A percentile compares a stretch with the other conserved stretches of the same genome.
phyloP scores from a whole-genome alignment of 2,888 invertebrate genomes.

The Conops quadrifasciatus region DNA sequence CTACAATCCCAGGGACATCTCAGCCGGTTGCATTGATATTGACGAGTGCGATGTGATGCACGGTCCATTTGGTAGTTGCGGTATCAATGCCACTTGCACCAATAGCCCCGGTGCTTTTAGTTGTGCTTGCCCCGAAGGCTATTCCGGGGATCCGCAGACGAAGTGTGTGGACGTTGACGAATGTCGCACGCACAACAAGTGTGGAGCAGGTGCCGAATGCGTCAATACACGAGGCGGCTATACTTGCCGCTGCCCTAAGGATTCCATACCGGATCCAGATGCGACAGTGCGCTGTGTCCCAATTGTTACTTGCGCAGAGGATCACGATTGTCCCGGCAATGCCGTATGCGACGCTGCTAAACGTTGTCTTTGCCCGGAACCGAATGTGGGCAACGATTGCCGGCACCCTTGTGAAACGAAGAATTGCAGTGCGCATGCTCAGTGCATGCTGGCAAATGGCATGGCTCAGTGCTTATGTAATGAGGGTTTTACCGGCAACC shows the following conservation, averaged over 20 bases:
- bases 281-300: constrained; percentile 83
- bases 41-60: constrained; percentile 86
- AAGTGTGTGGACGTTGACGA: constrained; percentile 87
- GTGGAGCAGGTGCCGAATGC: constrained; percentile 84
- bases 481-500: constrained; percentile 78
- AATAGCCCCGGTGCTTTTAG: constrained; percentile 82
- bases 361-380: constrained; percentile 88
- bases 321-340: constrained; percentile 88
- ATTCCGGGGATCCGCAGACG: constrained; percentile 82
- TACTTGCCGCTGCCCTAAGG: constrained; percentile 82
- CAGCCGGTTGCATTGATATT: constrained; percentile 90
- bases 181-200: constrained; percentile 74
- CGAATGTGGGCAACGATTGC: constrained; percentile 90
- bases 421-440: constrained; percentile 85
- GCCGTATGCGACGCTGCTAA: constrained; percentile 81
- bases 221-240: constrained; percentile 80
- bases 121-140: constrained; percentile 86
- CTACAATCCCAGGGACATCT: constrained; percentile 86
- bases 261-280: constrained; percentile 84
- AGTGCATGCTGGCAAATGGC: constrained; percentile 86
- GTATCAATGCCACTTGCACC: constrained; percentile 81
- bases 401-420: constrained; percentile 91
- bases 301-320: constrained; percentile 78
- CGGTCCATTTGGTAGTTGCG: constrained; percentile 84
- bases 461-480: constrained; percentile 85